Conservation (phyloP, 2,113 vertebrate species). For the Triplophysa rosa region DNA sequence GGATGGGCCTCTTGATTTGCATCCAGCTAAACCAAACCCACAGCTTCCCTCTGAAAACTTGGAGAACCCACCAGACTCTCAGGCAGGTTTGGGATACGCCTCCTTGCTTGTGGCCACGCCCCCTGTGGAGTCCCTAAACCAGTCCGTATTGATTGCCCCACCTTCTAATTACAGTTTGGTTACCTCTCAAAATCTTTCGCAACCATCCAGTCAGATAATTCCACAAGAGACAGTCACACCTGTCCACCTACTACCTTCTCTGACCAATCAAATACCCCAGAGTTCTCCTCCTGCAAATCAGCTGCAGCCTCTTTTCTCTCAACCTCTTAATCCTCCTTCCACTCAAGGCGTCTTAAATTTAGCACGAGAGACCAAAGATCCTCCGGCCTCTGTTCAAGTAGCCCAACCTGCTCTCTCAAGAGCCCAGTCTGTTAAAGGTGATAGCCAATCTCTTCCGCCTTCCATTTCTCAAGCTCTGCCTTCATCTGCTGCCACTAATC, state of each 20-base stretch:
- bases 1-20: conserved; percentile 72
- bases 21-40: conserved; percentile 56
- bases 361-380: conserved; percentile 71
- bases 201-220: conserved; percentile 71
- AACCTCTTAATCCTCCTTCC: conserved; percentile 60
- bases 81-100: conserved; percentile 86
- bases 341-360: conserved; percentile 75
- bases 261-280: conserved; percentile 60
- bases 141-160: conserved; percentile 85
- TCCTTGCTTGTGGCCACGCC: conserved; percentile 83
- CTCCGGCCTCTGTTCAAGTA: conserved; percentile 62
- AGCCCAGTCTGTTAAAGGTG: conserved; percentile 61
- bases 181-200: conserved; percentile 71
- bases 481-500: conserved; percentile 60
- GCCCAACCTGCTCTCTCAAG: conserved; percentile 61
- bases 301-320: conserved; percentile 65
- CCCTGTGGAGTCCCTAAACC: conserved; percentile 81
- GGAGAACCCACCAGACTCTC: conserved; percentile 91
- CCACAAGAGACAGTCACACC: conserved; percentile 63
- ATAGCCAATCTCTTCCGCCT: conserved; percentile 59
- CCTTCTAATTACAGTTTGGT: conserved; percentile 83
- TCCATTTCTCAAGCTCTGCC: conserved; percentile 65
- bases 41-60: conserved; percentile 85
- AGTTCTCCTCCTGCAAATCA: conserved; percentile 62
- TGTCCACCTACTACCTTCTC: conserved; percentile 55